Evolutionary conservation across 2,113 vertebrate genomes (phyloP).

Genomic region (Malurus elegans): DNA sequence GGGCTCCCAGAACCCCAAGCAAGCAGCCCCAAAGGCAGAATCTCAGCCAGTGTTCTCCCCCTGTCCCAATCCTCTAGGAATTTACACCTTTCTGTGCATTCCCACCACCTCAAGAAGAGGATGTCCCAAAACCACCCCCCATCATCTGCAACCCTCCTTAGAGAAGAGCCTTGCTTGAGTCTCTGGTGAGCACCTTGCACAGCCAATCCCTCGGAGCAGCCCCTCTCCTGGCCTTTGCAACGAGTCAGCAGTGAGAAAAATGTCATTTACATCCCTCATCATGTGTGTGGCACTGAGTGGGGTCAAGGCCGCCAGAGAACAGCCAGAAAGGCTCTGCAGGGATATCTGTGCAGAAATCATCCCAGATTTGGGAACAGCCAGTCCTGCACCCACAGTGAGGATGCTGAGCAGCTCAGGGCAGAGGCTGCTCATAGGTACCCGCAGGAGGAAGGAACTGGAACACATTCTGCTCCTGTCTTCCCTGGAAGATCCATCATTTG

Average conservation of each 20-base stretch:
- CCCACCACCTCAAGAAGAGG: not conserved
- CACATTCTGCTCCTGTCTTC: not conserved
- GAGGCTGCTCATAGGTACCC: not conserved
- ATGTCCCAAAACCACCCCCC: not conserved
- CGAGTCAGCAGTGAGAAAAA: not conserved
- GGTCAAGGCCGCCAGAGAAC: not conserved
- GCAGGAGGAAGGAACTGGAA: not conserved
- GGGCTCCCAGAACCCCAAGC: not conserved
- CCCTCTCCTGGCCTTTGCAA: not conserved
- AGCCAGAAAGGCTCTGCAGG: not conserved
- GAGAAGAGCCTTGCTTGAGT: not conserved
- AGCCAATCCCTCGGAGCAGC: fast-evolving
- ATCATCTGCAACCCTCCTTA: not conserved
- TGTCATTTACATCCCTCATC: not conserved
- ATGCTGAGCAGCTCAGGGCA: not conserved
- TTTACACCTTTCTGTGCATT: not conserved
- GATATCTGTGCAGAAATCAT: not conserved
- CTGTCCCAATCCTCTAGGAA: not conserved
- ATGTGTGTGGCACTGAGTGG: not conserved
- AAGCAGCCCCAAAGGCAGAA: not conserved
- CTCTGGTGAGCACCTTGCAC: not conserved
- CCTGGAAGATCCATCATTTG: not conserved
- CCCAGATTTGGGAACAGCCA: not conserved
- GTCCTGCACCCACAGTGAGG: not conserved
- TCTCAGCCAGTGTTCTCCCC: not conserved